Conservation (phyloP, 2,888 invertebrate genomes). For the Trachelus stipa region DNA sequence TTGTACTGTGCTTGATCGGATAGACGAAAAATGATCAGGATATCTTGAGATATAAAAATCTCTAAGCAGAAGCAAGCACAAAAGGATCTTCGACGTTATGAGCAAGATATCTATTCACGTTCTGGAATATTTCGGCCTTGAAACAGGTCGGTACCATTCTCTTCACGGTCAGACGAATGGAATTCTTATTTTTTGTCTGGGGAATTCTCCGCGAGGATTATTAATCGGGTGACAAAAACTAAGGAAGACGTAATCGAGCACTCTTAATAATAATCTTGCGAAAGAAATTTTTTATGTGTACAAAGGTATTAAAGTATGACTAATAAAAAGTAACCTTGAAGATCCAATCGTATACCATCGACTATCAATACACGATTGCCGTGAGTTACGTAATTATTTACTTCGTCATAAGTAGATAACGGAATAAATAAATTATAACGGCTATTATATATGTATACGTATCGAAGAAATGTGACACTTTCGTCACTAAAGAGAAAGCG, state of each 20-base stretch:
- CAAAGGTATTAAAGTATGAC: neutral
- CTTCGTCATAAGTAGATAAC: neutral
- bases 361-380: neutral
- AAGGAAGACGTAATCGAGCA: neutral
- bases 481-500: neutral
- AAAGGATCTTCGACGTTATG: neutral
- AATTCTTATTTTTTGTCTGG: neutral
- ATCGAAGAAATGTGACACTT: neutral
- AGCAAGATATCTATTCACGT: neutral
- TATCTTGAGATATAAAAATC: neutral
- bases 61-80: neutral
- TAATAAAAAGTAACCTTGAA: neutral
- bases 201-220: neutral
- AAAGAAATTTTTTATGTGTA: neutral
- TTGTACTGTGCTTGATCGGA: neutral
- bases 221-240: neutral
- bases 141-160: conserved; percentile 12
- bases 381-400: neutral
- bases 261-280: neutral
- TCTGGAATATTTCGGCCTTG: conserved; percentile 25
- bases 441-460: neutral
- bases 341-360: too few species aligned
- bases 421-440: neutral
- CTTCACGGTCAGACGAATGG: conserved; percentile 21
- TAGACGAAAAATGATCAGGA: too few species aligned